Base-by-base conservation (phyloP, 2,113 vertebrate genomes). In the Psittacara wagleri region DNA sequence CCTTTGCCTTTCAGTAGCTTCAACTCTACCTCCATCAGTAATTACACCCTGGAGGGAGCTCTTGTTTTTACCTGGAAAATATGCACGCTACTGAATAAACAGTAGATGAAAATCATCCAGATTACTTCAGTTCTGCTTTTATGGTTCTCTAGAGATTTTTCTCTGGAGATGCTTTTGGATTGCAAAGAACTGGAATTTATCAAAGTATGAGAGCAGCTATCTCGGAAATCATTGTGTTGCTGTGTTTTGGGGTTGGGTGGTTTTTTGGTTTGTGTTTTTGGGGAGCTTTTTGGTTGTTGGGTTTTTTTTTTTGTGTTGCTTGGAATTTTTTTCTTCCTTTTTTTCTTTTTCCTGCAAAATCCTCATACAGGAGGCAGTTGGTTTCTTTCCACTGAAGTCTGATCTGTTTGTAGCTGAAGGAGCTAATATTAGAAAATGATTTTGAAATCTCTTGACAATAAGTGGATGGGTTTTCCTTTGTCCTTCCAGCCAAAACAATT, bases 11-110 rank as follows among this genome's bases (percentile, higher is more conserved):
- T 64, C 66, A 57, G 91, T 95, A 94, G 83, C 74, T 94, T 94
- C 62, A 84, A 73, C 48, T 85, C 52, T 75, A 31, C 63, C 29
- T 88, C 81, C 37, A 11, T n/a, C 72, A 66, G 55, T 86, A 80
- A 77, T 90, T 93, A 62, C 20, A 64, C 72, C 27, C 86, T 49
- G 66, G 69, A 86, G 68, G 33, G 39, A 93, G 12, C 22, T 66
- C 57, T 88, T 92, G 35, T 57, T 97, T 97, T 93, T 86, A 93
- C 88, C 73, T 92, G 49, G 83, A 91, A 91, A 89, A 70, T 80
- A 66, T 67, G 23, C 17, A 35, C 13, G 11, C 79, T 87, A 76
- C 66, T 91, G 67, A 86, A 62, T 13, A 89, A 92, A 76, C 5
- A 79, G 29, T 48, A 83, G 77, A 73, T 73, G 52, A 88, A 85